phyloP scores from a whole-genome alignment of 2,888 invertebrate species.

The Dynastes maya region DNA sequence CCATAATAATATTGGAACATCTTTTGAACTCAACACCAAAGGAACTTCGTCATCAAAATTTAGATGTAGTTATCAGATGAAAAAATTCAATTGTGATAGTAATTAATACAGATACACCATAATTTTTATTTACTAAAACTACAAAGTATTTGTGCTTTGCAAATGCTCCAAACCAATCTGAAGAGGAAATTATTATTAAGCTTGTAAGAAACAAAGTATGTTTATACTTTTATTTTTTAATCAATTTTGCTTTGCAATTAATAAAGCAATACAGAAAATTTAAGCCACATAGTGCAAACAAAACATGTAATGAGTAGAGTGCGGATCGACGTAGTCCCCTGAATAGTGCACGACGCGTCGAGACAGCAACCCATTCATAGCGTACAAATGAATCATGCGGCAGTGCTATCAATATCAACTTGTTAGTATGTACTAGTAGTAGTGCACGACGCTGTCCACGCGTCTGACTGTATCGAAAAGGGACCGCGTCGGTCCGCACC shows the following conservation, averaged over 20 bases:
- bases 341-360: too few relatives aligned
- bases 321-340: too few relatives aligned
- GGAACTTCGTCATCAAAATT: constrained; percentile 41
- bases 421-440: too few relatives aligned
- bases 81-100: constrained; percentile 49
- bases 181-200: not conserved
- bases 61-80: constrained; percentile 36
- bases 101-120: constrained; percentile 5
- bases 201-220: not conserved
- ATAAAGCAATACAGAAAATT: not conserved
- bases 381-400: too few relatives aligned
- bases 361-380: too few relatives aligned
- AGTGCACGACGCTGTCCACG: too few relatives aligned
- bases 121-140: not conserved
- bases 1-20: constrained; percentile 25
- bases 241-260: too few relatives aligned
- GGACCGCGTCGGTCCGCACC: too few relatives aligned
- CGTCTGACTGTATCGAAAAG: too few relatives aligned
- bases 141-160: constrained; percentile 15
- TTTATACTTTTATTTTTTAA: too few relatives aligned
- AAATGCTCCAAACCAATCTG: constrained; percentile 7
- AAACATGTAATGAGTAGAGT: too few relatives aligned
- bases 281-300: not conserved
- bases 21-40: constrained; percentile 44
- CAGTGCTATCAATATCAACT: too few relatives aligned